These are phyloP conservation scores for Macroglossus sobrinus DNA, from an alignment of 2,113 vertebrate species.

Conservation along the genomic window DNA sequence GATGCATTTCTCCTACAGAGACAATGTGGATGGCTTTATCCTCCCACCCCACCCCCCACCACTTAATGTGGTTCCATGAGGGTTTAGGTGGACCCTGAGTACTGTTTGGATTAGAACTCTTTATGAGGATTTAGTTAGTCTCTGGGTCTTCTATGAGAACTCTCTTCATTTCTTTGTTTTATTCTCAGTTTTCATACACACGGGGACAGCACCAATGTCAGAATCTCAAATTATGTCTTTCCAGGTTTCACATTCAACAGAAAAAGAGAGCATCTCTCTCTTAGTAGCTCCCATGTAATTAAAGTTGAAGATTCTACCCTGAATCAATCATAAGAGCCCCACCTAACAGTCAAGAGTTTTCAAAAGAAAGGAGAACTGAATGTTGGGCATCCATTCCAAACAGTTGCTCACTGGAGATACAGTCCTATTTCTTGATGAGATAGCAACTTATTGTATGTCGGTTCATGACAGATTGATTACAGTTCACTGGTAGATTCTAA, in stretches of 20 bases:
- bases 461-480: not conserved
- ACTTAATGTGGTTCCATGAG: not conserved
- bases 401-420: not conserved
- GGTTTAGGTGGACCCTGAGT: not conserved
- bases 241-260: not conserved
- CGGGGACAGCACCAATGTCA: not conserved
- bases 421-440: not conserved
- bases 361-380: not conserved
- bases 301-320: not conserved
- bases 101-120: not conserved
- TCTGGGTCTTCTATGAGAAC: not conserved
- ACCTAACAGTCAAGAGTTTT: not conserved
- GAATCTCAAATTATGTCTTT: not conserved
- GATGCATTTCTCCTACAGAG: not conserved
- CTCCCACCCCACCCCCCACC: rapidly evolving
- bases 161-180: not conserved
- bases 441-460: not conserved
- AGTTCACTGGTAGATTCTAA: not conserved
- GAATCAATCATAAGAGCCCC: not conserved
- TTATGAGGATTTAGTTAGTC: not conserved
- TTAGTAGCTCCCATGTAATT: not conserved
- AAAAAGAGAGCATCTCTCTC: not conserved
- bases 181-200: not conserved
- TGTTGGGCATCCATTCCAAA: not conserved
- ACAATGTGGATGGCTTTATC: not conserved